Conservation (phyloP, 2,888 invertebrate genomes). For the Ischnus inquisitorius region DNA sequence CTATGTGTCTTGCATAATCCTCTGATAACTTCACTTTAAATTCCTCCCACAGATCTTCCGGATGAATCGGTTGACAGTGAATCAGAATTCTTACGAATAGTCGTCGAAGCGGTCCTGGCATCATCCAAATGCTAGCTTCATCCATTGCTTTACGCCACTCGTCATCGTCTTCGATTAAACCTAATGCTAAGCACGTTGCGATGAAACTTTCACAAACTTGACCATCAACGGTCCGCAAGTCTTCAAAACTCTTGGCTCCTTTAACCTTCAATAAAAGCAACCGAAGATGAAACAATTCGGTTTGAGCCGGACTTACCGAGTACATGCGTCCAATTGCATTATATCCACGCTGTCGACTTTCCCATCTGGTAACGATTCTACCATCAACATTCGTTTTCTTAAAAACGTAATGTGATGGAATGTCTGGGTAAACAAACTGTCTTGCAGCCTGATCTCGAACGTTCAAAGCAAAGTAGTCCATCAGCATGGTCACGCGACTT, state of each 20-base stretch:
- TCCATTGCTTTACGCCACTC: conserved; percentile 63
- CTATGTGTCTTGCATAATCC: conserved; percentile 33
- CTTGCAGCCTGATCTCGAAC: conserved; percentile 36
- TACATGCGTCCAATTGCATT: conserved; percentile 73
- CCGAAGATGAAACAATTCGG: background rate
- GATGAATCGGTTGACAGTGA: conserved; percentile 68
- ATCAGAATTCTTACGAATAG: conserved; percentile 75
- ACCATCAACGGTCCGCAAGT: background rate
- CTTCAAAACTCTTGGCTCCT: background rate
- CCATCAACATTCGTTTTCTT: conserved; percentile 27
- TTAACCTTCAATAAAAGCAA: background rate
- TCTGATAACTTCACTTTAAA: conserved; percentile 64
- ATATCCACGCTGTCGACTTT: conserved; percentile 52
- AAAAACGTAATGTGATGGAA: conserved; percentile 33
- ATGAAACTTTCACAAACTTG: background rate
- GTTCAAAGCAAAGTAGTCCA: no score
- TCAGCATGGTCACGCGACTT: no score
- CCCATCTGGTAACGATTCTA: conserved; percentile 41
- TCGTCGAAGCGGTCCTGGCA: conserved; percentile 69
- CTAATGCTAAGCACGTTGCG: conserved; percentile 2
- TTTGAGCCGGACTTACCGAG: conserved; percentile 71
- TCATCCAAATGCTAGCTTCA: conserved; percentile 40
- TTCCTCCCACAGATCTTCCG: conserved; percentile 26
- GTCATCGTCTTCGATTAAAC: conserved; percentile 76
- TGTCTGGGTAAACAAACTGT: conserved; percentile 33